These are phyloP conservation scores for Oncorhynchus clarkii DNA, from an alignment of 2,113 vertebrate genomes.

Conservation along the genomic window DNA sequence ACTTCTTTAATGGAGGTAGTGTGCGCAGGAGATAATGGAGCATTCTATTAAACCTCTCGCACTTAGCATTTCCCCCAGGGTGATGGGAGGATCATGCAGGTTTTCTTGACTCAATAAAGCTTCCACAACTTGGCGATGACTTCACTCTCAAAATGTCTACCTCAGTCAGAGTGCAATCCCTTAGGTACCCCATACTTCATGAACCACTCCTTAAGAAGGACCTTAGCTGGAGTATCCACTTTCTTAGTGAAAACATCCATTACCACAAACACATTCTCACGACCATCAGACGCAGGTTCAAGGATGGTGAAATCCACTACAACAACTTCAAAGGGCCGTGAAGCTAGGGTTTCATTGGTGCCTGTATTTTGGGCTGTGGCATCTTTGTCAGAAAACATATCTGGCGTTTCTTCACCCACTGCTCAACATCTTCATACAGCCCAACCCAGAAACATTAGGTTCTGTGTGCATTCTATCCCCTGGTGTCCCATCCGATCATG, in stretches of 20 bases:
- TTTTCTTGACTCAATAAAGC: constrained; percentile 16
- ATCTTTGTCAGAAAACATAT: neutral
- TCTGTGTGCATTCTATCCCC: constrained; percentile 7
- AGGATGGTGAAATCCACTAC: constrained; percentile 19
- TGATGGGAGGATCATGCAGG: neutral
- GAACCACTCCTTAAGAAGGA: constrained; percentile 13
- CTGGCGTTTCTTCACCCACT: constrained; percentile 20
- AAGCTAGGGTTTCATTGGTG: neutral
- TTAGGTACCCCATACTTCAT: constrained; percentile 13
- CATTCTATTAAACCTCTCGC: neutral
- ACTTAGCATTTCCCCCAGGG: neutral
- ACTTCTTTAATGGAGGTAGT: neutral
- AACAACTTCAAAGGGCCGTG: constrained; percentile 10
- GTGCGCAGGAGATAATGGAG: neutral
- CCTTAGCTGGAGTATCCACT: constrained; percentile 9
- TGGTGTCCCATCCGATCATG: constrained; percentile 21
- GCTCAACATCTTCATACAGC: neutral
- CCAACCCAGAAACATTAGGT: neutral
- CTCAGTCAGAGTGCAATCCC: neutral
- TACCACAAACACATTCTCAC: constrained; percentile 8
- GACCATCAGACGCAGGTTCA: neutral
- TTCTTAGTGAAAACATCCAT: constrained; percentile 19
- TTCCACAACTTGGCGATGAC: constrained; percentile 8
- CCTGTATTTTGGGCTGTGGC: neutral
- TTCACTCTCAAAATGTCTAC: neutral